These are phyloP conservation scores for Takifugu ocellatus DNA, from an alignment of 2,797 vertebrate species.

Conservation along the genomic window DNA sequence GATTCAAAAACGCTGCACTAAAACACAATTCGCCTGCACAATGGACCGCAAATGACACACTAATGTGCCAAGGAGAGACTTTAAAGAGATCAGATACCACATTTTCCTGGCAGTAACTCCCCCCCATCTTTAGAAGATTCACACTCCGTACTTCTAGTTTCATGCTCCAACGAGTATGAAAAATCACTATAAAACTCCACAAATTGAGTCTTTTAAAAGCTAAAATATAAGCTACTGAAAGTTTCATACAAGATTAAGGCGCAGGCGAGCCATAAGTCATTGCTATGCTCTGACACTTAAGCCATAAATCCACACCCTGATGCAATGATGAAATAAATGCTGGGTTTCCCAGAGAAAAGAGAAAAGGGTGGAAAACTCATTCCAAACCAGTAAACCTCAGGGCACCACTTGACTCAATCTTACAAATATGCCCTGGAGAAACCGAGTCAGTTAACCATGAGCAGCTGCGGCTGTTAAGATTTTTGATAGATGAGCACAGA, in stretches of 20 bases:
- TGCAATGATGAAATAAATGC: slow-evolving; percentile 58
- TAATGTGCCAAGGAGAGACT: not conserved
- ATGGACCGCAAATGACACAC: not conserved
- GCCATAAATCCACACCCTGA: slow-evolving; percentile 59
- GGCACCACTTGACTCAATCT: slow-evolving; percentile 18
- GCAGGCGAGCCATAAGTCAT: no score
- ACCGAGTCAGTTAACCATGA: slow-evolving; percentile 26
- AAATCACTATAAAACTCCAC: not conserved
- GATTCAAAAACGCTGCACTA: not conserved
- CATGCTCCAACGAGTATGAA: no score
- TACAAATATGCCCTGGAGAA: slow-evolving; percentile 31
- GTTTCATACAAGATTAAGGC: no score
- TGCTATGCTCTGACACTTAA: slow-evolving; percentile 1
- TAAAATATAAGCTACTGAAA: no score
- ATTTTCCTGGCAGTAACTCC: not conserved
- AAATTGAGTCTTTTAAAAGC: no score
- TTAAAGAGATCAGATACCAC: not conserved
- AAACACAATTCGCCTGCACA: slow-evolving; percentile 5
- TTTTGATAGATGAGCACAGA: slow-evolving; percentile 13
- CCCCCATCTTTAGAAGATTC: no score
- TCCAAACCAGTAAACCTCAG: slow-evolving; percentile 62
- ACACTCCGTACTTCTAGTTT: no score
- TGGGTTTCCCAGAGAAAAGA: slow-evolving; percentile 47
- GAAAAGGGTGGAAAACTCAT: slow-evolving; percentile 51
- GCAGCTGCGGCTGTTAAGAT: slow-evolving; percentile 1